Evolutionary conservation across 2,113 vertebrate species (phyloP).

Genomic region (Caloenas nicobarica): DNA sequence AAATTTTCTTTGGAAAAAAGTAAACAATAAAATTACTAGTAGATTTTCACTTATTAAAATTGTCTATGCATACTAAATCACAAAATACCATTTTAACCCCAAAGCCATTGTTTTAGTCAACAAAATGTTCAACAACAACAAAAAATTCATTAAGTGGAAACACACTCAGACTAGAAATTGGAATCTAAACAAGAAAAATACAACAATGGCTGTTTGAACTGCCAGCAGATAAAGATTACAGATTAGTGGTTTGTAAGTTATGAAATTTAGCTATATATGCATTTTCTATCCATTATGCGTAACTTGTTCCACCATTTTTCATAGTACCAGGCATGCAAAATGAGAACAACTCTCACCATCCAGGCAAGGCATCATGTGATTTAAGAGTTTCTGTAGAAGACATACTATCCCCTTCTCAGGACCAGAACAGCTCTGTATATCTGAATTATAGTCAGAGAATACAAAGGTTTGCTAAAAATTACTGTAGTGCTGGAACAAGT

Average conservation of each 20-base stretch:
- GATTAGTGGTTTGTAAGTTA: not conserved
- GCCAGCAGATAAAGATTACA: not conserved
- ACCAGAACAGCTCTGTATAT: not conserved
- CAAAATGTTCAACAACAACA: not conserved
- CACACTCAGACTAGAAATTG: not conserved
- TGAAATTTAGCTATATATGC: not conserved
- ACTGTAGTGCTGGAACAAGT: not conserved
- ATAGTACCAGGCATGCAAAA: not conserved
- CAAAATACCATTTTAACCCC: not conserved
- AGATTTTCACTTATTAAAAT: not conserved
- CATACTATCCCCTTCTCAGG: not conserved
- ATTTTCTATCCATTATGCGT: not conserved
- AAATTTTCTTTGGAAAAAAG: not conserved
- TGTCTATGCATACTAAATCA: not conserved
- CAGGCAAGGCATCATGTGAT: not conserved
- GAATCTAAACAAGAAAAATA: not conserved
- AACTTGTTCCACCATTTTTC: not conserved
- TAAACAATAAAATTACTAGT: not conserved
- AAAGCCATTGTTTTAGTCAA: not conserved
- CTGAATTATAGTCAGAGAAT: conserved; percentile 18
- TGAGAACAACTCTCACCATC: not conserved
- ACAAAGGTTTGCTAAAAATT: conserved; percentile 23
- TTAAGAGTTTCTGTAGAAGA: conserved; percentile 31
- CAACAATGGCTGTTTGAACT: not conserved
- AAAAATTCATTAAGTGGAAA: not conserved